Conservation (phyloP, 2,797 vertebrate species). For the Cheirogaleus major region DNA sequence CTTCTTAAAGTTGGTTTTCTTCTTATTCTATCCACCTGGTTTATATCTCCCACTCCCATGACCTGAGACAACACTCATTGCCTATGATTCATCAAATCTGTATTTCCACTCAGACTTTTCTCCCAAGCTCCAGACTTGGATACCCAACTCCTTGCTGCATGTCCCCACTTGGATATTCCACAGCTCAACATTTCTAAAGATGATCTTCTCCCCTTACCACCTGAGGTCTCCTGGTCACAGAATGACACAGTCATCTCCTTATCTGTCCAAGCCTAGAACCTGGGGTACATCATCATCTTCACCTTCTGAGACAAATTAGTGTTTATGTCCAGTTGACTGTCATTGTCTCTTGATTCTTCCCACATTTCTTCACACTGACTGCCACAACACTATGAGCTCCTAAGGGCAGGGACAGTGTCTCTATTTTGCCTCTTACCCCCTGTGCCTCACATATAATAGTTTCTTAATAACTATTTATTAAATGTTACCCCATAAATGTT, state of each 20-base stretch:
- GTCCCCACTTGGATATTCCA: background rate
- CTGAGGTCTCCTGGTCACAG: background rate
- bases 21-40: too few relatives aligned
- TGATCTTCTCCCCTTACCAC: background rate
- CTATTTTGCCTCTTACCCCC: background rate
- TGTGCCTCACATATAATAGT: background rate
- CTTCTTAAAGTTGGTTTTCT: background rate
- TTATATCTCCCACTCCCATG: background rate
- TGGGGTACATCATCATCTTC: background rate
- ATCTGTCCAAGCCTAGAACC: background rate
- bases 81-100: background rate
- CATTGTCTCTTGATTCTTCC: background rate
- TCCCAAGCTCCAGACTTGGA: background rate
- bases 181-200: background rate
- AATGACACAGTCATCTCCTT: background rate
- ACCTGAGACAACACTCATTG: background rate
- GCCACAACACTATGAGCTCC: background rate
- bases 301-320: background rate
- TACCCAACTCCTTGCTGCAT: background rate
- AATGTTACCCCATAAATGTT: background rate
- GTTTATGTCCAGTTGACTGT: background rate
- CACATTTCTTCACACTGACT: background rate
- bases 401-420: background rate
- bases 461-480: background rate
- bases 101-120: background rate